A percentile compares a stretch with the other conserved stretches of the same genome.
Evolutionary conservation across 1,140 invertebrate genomes (phyloP).

Genomic region (Hylaeus anthracinus): DNA sequence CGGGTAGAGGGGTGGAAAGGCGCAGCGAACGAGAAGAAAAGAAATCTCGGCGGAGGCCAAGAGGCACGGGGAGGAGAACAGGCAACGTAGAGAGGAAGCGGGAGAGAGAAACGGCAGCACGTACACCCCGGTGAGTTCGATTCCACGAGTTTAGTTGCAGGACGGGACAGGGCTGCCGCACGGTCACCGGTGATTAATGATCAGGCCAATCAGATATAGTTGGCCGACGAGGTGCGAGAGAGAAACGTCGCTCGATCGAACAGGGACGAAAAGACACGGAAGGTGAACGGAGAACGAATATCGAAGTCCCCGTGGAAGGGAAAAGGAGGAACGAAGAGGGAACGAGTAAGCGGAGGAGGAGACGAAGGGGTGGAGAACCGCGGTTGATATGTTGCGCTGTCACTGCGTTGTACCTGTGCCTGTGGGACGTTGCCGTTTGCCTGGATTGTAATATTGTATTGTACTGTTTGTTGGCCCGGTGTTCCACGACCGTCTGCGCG

Average conservation of each 20-base stretch:
- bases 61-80: background rate
- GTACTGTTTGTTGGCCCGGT: constrained; percentile 75
- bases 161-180: constrained; percentile 69
- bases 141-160: constrained; percentile 71
- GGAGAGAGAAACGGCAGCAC: constrained; percentile 64
- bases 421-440: constrained; percentile 67
- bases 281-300: constrained; percentile 25
- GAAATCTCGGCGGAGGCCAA: background rate
- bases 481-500: constrained; percentile 69
- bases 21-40: constrained; percentile 5
- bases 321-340: constrained; percentile 8
- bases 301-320: constrained; percentile 6
- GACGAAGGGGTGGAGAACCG: constrained; percentile 51
- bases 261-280: constrained; percentile 27
- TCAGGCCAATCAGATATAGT: constrained; percentile 73
- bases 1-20: background rate
- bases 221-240: constrained; percentile 46
- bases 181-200: constrained; percentile 75
- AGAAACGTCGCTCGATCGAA: constrained; percentile 46
- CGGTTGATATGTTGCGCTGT: constrained; percentile 76
- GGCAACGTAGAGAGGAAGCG: background rate
- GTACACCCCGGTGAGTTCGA: constrained; percentile 70
- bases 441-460: constrained; percentile 77
- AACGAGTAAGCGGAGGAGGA: background rate
- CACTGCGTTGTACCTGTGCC: constrained; percentile 73